Evolutionary conservation across 2,888 invertebrate species (phyloP).

Genomic region (Caenorhabditis uteleia): DNA sequence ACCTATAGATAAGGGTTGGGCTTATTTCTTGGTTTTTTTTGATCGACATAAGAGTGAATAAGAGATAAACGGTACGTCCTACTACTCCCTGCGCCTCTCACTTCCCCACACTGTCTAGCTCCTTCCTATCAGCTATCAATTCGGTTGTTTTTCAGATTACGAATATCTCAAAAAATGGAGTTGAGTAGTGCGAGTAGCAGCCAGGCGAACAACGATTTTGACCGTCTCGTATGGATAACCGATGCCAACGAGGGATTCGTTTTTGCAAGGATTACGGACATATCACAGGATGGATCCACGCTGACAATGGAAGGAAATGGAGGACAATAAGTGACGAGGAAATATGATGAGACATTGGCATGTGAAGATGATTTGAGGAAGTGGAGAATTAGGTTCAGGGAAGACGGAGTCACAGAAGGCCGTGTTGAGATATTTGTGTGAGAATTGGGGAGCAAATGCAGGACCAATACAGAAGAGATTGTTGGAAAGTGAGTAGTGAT

Average conservation of each 20-base stretch:
- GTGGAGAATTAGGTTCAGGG: constrained; percentile 82
- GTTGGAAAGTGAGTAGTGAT: constrained; percentile 77
- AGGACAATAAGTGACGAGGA: constrained; percentile 76
- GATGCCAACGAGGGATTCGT: constrained; percentile 85
- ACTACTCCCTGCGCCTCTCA: too few relatives aligned
- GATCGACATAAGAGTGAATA: too few relatives aligned
- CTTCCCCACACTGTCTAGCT: too few relatives aligned
- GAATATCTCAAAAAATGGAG: too few relatives aligned
- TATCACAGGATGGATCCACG: constrained; percentile 29
- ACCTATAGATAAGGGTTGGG: too few relatives aligned
- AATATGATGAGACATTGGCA: constrained; percentile 86
- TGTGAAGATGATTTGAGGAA: constrained; percentile 85
- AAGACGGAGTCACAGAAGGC: constrained; percentile 99
- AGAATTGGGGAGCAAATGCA: constrained; percentile 84
- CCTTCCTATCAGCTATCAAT: too few relatives aligned
- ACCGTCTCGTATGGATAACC: constrained; percentile 85
- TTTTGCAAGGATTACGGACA: constrained; percentile 35
- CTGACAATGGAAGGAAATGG: constrained; percentile 1
- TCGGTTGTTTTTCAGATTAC: too few relatives aligned
- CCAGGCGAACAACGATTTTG: too few relatives aligned
- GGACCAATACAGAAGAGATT: constrained; percentile 94
- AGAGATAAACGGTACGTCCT: too few relatives aligned
- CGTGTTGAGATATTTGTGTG: constrained; percentile 86
- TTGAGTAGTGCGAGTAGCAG: too few relatives aligned
- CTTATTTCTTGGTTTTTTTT: too few relatives aligned